Percentiles rank a stretch among this genome's conserved stretches.
Conservation (phyloP, 2,888 invertebrate genomes). For the Fragum fragum region DNA sequence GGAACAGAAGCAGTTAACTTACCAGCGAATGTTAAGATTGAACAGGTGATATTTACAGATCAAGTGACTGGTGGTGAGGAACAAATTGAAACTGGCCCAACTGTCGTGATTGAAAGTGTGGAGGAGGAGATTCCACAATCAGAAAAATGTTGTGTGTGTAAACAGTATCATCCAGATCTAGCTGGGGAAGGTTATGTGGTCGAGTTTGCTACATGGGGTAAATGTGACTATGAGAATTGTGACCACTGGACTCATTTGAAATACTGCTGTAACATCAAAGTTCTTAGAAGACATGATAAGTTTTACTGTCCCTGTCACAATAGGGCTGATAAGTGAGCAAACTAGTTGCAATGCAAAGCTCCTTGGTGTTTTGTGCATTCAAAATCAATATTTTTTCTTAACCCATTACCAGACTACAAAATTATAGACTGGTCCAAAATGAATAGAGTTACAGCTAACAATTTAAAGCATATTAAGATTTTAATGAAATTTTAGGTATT, state of each 20-base stretch:
- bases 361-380: too few relatives aligned
- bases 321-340: slow-evolving; percentile 13
- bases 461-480: too few relatives aligned
- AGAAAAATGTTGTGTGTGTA: slow-evolving; percentile 67
- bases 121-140: slow-evolving; percentile 61
- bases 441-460: too few relatives aligned
- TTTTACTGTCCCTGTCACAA: slow-evolving; percentile 66
- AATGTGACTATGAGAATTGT: slow-evolving; percentile 63
- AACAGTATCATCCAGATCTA: slow-evolving; percentile 61
- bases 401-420: too few relatives aligned
- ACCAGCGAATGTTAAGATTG: slow-evolving; percentile 30
- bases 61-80: slow-evolving; percentile 39
- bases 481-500: too few relatives aligned
- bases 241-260: slow-evolving; percentile 67
- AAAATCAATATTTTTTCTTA: too few relatives aligned
- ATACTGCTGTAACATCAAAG: slow-evolving; percentile 65
- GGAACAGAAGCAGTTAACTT: slow-evolving; percentile 15
- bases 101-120: slow-evolving; percentile 59
- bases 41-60: slow-evolving; percentile 55
- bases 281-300: slow-evolving; percentile 61
- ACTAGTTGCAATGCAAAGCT: not conserved
- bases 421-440: too few relatives aligned
- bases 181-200: slow-evolving; percentile 60
- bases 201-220: slow-evolving; percentile 68
- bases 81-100: slow-evolving; percentile 50